A percentile compares a stretch with the other conserved stretches of the same genome.
phyloP scores from a whole-genome alignment of 2,113 vertebrate genomes.

The Pungitius pungitius region DNA sequence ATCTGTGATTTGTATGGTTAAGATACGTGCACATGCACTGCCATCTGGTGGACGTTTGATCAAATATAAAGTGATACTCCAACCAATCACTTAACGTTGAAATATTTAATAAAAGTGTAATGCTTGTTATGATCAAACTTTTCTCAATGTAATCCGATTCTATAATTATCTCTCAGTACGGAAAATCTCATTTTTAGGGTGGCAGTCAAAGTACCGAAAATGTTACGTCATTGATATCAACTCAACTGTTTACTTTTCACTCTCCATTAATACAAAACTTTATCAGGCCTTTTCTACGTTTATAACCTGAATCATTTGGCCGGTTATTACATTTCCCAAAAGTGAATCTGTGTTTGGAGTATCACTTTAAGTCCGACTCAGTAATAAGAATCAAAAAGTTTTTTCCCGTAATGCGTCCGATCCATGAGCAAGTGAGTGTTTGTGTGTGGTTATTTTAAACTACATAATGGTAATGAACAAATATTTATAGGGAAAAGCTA shows the following conservation, averaged over 20 bases:
- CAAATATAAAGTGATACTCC: conserved; percentile 28
- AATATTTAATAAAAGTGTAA: not conserved
- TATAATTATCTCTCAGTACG: not conserved
- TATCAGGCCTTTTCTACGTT: too few species aligned
- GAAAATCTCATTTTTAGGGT: not conserved
- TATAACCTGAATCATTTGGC: too few species aligned
- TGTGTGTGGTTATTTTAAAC: conserved; percentile 9
- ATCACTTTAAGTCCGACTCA: conserved; percentile 15
- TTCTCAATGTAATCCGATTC: not conserved
- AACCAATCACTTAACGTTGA: conserved; percentile 3
- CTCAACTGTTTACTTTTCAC: not conserved
- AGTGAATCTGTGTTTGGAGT: conserved; percentile 12
- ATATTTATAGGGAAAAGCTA: conserved; percentile 49
- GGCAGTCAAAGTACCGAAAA: not conserved
- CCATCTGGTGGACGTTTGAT: conserved; percentile 60
- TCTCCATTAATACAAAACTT: not conserved
- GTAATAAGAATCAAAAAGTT: not conserved
- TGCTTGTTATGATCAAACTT: not conserved
- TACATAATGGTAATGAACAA: conserved; percentile 17
- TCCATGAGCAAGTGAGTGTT: not conserved
- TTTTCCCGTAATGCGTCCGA: not conserved
- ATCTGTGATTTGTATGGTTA: conserved; percentile 9
- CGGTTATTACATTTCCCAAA: too few species aligned
- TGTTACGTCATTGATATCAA: not conserved
- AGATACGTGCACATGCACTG: conserved; percentile 29